These are phyloP conservation scores for Oryzaephilus surinamensis DNA, from an alignment of 1,140 invertebrate species.

Conservation along the genomic window DNA sequence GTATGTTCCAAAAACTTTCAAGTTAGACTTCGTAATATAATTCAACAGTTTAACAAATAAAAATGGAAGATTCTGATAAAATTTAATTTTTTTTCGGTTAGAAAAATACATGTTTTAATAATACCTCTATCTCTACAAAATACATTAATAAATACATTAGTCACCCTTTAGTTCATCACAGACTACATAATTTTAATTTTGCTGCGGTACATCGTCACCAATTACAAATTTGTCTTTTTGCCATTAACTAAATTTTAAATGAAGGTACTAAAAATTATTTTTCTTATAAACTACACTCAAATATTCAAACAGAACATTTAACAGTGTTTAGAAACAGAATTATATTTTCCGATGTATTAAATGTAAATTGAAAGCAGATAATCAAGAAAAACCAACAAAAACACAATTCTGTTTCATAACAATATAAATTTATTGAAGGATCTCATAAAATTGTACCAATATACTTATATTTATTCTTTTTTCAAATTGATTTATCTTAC, in stretches of 20 bases:
- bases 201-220: slow-evolving; percentile 11
- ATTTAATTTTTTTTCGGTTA: slow-evolving; percentile 26
- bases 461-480: slow-evolving; percentile 12
- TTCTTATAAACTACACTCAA: too few relatives aligned
- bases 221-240: neutral
- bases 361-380: too few relatives aligned
- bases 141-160: slow-evolving; percentile 33
- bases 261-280: too few relatives aligned
- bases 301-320: too few relatives aligned
- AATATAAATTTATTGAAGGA: slow-evolving; percentile 5
- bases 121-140: slow-evolving; percentile 28
- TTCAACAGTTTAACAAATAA: slow-evolving; percentile 25
- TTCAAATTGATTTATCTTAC: neutral
- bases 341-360: too few relatives aligned
- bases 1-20: slow-evolving; percentile 22
- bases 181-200: slow-evolving; percentile 34
- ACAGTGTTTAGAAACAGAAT: too few relatives aligned
- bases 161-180: slow-evolving; percentile 36
- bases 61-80: slow-evolving; percentile 26
- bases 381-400: slow-evolving; percentile 4
- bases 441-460: slow-evolving; percentile 16
- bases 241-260: neutral
- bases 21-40: slow-evolving; percentile 26
- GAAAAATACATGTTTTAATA: slow-evolving; percentile 34
- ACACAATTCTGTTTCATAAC: slow-evolving; percentile 8